Evolutionary conservation across 2,797 vertebrate species (phyloP).

Genomic region (Spinibarbus caldwelli): DNA sequence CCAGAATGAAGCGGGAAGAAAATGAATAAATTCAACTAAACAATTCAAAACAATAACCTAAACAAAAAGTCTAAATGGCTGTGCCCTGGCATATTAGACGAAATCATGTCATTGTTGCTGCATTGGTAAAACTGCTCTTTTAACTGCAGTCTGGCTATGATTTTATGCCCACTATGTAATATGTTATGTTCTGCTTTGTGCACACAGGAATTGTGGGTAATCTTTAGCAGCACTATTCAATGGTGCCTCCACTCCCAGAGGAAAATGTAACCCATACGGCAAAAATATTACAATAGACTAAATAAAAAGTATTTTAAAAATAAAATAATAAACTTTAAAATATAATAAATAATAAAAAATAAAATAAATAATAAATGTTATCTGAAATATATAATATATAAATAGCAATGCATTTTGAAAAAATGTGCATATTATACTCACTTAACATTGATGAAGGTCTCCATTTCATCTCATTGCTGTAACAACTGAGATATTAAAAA

Average conservation of each 20-base stretch:
- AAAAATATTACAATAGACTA: neutral
- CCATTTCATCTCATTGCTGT: neutral
- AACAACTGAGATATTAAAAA: neutral
- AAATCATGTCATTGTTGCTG: conserved; percentile 41
- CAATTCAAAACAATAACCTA: conserved; percentile 39
- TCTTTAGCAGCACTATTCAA: conserved; percentile 18
- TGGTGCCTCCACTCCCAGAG: neutral
- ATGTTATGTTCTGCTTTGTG: conserved; percentile 48
- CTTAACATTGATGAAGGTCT: neutral
- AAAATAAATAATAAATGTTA: neutral
- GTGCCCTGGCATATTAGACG: conserved; percentile 7
- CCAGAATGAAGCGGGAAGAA: conserved; percentile 29
- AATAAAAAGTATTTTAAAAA: neutral
- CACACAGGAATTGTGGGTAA: conserved; percentile 43
- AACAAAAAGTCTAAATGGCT: conserved; percentile 41
- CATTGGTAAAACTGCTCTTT: conserved; percentile 22
- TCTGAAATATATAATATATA: neutral
- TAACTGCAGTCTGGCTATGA: conserved; percentile 28
- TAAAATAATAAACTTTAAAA: neutral
- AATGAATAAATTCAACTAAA: conserved; percentile 37
- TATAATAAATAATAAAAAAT: neutral
- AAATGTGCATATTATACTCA: neutral
- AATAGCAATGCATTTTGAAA: neutral
- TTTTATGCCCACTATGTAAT: conserved; percentile 40
- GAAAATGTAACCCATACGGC: neutral